Conservation (phyloP, 2,888 invertebrate species). For the Tetragonula carbonaria region DNA sequence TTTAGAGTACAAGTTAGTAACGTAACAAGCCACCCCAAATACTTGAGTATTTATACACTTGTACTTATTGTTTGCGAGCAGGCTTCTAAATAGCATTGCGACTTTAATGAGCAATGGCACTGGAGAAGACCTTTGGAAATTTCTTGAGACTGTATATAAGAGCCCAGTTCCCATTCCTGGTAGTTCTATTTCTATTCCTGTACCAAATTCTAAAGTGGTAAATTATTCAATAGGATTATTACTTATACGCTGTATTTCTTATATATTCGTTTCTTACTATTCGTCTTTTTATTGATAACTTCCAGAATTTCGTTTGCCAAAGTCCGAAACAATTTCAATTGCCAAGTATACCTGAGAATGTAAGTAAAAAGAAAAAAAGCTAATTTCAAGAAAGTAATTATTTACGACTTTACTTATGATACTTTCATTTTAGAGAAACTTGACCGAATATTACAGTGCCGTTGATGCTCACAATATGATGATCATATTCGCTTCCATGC, state of each 20-base stretch:
- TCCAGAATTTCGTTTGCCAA: slow-evolving; percentile 91
- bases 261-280: not conserved
- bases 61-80: slow-evolving; percentile 76
- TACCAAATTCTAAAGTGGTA: slow-evolving; percentile 85
- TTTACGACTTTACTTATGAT: not conserved
- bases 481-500: slow-evolving; percentile 96
- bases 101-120: slow-evolving; percentile 88
- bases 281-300: slow-evolving; percentile 68
- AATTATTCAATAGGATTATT: slow-evolving; percentile 70
- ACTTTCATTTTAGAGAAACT: slow-evolving; percentile 91
- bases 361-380: slow-evolving; percentile 85
- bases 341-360: slow-evolving; percentile 98
- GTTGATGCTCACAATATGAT: slow-evolving; percentile 98
- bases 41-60: no score
- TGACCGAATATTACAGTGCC: slow-evolving; percentile 99
- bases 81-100: slow-evolving; percentile 93
- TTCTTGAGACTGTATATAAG: slow-evolving; percentile 89
- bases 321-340: slow-evolving; percentile 92
- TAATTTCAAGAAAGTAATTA: not conserved
- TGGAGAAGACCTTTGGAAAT: slow-evolving; percentile 86
- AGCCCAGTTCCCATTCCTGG: slow-evolving; percentile 89
- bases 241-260: not conserved
- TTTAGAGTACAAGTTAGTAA: no score
- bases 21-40: no score
- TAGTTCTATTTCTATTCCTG: slow-evolving; percentile 87